A percentile compares a stretch with the other conserved stretches of the same genome.
Evolutionary conservation across 2,888 invertebrate species (phyloP).

Genomic region (Caenorhabditis sinica): DNA sequence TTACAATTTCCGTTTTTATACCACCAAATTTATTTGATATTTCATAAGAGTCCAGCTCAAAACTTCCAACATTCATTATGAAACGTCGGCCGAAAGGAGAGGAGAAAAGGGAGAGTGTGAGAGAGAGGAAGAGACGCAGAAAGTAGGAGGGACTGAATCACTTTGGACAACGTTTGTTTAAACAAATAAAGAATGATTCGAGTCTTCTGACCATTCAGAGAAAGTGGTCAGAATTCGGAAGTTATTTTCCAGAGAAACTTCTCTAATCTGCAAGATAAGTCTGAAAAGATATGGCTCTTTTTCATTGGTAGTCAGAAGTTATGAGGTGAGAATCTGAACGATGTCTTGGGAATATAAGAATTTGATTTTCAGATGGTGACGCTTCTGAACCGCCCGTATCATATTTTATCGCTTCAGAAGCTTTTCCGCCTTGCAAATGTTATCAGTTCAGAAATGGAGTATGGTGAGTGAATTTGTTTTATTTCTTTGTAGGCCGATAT

Average conservation of each 20-base stretch:
- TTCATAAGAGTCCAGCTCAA: conserved; percentile 43
- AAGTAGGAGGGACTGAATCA: background rate
- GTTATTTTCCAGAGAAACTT: too few species aligned
- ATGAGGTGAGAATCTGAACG: conserved; percentile 36
- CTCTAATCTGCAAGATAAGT: too few species aligned
- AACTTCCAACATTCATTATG: conserved; percentile 31
- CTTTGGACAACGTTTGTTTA: background rate
- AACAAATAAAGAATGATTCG: background rate
- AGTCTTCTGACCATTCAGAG: background rate
- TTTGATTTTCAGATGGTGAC: conserved; percentile 56
- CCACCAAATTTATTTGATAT: background rate
- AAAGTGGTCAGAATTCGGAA: too few species aligned
- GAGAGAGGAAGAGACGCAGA: conserved; percentile 83
- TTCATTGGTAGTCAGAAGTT: conserved; percentile 59
- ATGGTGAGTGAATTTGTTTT: background rate
- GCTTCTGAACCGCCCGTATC: conserved; percentile 64
- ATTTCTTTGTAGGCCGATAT: background rate
- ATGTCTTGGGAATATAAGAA: background rate
- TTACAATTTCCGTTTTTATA: conserved; percentile 1
- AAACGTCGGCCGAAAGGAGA: conserved; percentile 78
- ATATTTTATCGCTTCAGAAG: conserved; percentile 52
- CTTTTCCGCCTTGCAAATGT: conserved; percentile 50
- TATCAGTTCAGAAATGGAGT: conserved; percentile 29
- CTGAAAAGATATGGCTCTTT: too few species aligned
- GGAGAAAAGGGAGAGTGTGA: conserved; percentile 83